Evolutionary conservation across 2,888 invertebrate genomes (phyloP), one percentile per base, ranked within the genome.

Genomic region (Auanema freiburgensis): DNA sequence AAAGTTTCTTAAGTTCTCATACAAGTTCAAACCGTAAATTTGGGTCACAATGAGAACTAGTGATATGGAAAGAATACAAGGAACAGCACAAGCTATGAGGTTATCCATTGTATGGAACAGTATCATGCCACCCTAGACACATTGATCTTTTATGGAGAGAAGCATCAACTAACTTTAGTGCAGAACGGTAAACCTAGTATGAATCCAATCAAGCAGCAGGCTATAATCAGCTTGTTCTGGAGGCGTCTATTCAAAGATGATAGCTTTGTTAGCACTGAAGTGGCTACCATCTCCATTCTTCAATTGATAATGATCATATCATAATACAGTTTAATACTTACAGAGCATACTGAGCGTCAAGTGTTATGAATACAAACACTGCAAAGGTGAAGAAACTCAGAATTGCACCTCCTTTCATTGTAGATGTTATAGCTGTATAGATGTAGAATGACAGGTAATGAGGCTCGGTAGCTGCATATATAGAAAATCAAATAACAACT

Each of bases 31-130:
- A 72, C 77, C 81, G 57, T 81, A 82, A 8, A 71, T 71, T 62
- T 74, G 78, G 59, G 79, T 79, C 49, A 81, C 77, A 46, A 82
- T 64, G 2, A 79, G 41, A 11, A 82, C 67, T 40, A 77, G 72
- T 14, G 79, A 60, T 5, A 81, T 61, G 4, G 71, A 70, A 24
- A 80, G 57, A 0, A 79, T 74, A 57, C 79, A 81, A 2, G 80
- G 77, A 57, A 79, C 80, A 80, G 81, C 82, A 59, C 79, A 80
- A 40, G 80, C 79, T 57, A 81, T 81, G 18, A 82, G 67, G 40
- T 77, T 77, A 55, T 81, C 81, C 33, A 81, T 74, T n/a, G 81
- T 69, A 50, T 81, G 81, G 65, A 81, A 81, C 16, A 81, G 71
- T 65, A 69, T 81, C 53, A 81, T 81, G 21, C 81, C 81, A 21